Evolutionary conservation across 2,797 vertebrate species (phyloP), one percentile per base, ranked within the genome.

Genomic region (Salmo trutta): DNA sequence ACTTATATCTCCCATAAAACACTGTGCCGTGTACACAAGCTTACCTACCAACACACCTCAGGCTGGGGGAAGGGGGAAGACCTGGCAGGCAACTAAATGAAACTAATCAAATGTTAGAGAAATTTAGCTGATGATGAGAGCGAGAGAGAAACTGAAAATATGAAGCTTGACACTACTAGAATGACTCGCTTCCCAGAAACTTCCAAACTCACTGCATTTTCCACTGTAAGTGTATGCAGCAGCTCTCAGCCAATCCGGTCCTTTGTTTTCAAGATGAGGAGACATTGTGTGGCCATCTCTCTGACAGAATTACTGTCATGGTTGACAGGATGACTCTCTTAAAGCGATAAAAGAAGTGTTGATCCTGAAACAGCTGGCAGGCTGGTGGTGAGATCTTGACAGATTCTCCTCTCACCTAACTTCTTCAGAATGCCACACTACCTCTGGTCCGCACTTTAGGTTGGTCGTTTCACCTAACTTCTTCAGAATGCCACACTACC

Each of bases 261-360:
- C 86, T 83, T 81, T 81, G 83, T 77, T 78, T 83, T 81, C 67
- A 81, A 62, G 86, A 76, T 81, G 88, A 88, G 80, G 70, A 79
- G 85, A 89, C 91, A 87, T 86, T 93, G 90, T 93, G 91, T 88
- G 91, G 88, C 86, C 88, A 64, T 64, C 90, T 91, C 90, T 92
- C 90, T 90, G 76, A 56, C 84, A 82, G 92, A 93, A 93, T 91
- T 90, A 91, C 92, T 93, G 92, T 93, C 91, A 94, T 86, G 91
- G 89, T 91, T 91, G 90, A 88, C 86, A 88, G 90, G 88, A 93
- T 80, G 89, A 85, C 87, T 91, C 85, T 91, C 89, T 90, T 91
- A 83, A 91, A 83, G 91, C 90, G 90, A 93, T 92, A 89, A 92
- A 92, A 88, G 90, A 93, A 91, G 91, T 92, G 92, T 90, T 93